A percentile compares a stretch with the other conserved stretches of the same genome.
phyloP scores from a whole-genome alignment of 2,113 vertebrate genomes.

The Ondatra zibethicus region DNA sequence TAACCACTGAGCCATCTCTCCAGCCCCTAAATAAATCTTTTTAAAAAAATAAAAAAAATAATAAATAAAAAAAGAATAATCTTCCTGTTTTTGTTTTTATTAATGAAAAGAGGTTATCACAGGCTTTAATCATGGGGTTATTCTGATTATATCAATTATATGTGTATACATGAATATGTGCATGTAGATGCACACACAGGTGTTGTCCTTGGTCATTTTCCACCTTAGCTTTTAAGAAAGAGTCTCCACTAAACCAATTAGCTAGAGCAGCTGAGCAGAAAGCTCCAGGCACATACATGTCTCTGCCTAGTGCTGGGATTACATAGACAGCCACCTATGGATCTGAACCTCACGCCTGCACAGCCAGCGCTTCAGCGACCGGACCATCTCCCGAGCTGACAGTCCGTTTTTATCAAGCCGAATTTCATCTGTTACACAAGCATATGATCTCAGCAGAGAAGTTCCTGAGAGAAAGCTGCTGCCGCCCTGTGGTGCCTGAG shows the following conservation, averaged over 20 bases:
- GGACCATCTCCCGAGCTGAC: not conserved
- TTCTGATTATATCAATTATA: not conserved
- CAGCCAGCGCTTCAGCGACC: too few relatives aligned
- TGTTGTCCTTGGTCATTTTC: not conserved
- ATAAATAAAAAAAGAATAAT: not conserved
- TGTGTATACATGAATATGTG: not conserved
- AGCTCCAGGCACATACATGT: not conserved
- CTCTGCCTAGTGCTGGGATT: not conserved
- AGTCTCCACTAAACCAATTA: not conserved
- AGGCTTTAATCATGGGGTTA: not conserved
- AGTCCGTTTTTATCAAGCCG: conserved; percentile 11
- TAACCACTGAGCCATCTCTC: too few relatives aligned
- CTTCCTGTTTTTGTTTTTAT: not conserved
- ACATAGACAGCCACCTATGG: not conserved
- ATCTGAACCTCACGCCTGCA: too few relatives aligned
- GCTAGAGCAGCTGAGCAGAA: not conserved
- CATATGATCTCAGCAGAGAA: not conserved
- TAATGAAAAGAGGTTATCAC: not conserved
- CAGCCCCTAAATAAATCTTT: too few relatives aligned
- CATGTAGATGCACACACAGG: not conserved
- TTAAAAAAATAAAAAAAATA: too few relatives aligned
- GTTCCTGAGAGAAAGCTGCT: not conserved
- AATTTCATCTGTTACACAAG: not conserved
- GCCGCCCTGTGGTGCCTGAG: not conserved
- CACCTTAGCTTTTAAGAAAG: not conserved